Evolutionary conservation across 2,797 vertebrate species (phyloP), one percentile per base, ranked within the genome.

Genomic region (Lophura swinhoii): DNA sequence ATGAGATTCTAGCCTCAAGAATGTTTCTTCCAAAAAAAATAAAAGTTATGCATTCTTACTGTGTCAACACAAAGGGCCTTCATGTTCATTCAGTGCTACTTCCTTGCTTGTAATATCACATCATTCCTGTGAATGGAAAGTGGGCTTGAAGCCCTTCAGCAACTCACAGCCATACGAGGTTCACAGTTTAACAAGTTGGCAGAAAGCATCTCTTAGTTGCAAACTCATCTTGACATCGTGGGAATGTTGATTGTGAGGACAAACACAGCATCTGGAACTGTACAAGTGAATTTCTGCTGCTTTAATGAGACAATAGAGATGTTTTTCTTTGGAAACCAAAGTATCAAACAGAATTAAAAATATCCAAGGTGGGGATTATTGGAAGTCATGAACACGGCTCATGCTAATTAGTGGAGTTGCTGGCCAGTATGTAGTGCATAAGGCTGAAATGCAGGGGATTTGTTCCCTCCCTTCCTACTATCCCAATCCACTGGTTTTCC

Each of bases 321-420:
- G 28, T 9, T 79, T 71, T 37, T 26, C 51, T 70, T 70, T 17
- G 22, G 51, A 70, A 91, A 74, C 29, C 24, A 23, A 49, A 82
- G 28, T 64, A 41, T 84, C 48, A 35, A 76, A 88, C 0, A 0
- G 15, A 0, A 1, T 73, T 79, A 35, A 4, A 84, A 63, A 20
- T 78, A 17, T 44, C 18, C 14, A 70, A 43, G 15, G 72, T 14
- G 20, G 31, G 7, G 14, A 20, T 79, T 84, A 46, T 14, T 76
- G 2, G 12, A 58, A 87, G 18, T 81, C 62, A 53, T 53, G 26
- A 56, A 76, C 70, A 43, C 12, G 31, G 12, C 15, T 88, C 64
- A 33, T 72, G 9, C 12, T 67, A 48, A 46, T 24, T 43, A 67
- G 35, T 53, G 55, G 55, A n/a, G 20, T 17, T 23, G 12, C 63